Percentiles rank a stretch among this genome's conserved stretches.
These are phyloP conservation scores for Xylota sylvarum DNA, from an alignment of 2,888 invertebrate species.

Conservation along the genomic window DNA sequence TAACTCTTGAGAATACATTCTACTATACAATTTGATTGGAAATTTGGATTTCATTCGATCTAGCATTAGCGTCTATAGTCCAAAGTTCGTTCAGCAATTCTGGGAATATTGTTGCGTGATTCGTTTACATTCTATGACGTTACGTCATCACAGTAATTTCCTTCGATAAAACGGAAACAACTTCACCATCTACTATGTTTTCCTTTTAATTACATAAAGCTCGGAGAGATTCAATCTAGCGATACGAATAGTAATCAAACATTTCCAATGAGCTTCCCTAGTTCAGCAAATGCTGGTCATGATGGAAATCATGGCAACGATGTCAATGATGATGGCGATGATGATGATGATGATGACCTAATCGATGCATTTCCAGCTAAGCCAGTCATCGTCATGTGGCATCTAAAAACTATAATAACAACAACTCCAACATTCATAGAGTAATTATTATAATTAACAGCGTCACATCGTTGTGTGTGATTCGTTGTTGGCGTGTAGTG, in stretches of 20 bases:
- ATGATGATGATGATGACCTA: constrained; percentile 60
- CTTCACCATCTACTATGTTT: constrained; percentile 5
- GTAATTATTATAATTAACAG: constrained; percentile 69
- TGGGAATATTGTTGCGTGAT: background rate
- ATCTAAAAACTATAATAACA: constrained; percentile 39
- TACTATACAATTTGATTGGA: background rate
- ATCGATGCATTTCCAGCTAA: constrained; percentile 66
- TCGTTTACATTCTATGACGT: background rate
- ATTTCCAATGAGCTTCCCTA: constrained; percentile 13
- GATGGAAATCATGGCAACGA: constrained; percentile 29
- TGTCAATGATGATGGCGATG: constrained; percentile 1
- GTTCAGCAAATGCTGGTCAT: background rate
- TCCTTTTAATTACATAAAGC: constrained; percentile 1
- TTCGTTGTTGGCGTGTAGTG: constrained; percentile 3
- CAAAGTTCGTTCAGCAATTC: background rate
- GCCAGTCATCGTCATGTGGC: constrained; percentile 56
- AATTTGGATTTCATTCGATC: background rate
- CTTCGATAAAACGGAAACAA: background rate
- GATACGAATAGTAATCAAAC: background rate
- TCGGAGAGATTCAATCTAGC: background rate
- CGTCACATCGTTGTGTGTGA: constrained; percentile 22
- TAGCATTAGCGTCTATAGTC: background rate
- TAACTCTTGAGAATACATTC: background rate
- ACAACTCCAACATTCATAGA: constrained; percentile 56
- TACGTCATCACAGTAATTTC: constrained; percentile 8